Conservation (phyloP, 2,797 vertebrate species). For the Furcifer pardalis region DNA sequence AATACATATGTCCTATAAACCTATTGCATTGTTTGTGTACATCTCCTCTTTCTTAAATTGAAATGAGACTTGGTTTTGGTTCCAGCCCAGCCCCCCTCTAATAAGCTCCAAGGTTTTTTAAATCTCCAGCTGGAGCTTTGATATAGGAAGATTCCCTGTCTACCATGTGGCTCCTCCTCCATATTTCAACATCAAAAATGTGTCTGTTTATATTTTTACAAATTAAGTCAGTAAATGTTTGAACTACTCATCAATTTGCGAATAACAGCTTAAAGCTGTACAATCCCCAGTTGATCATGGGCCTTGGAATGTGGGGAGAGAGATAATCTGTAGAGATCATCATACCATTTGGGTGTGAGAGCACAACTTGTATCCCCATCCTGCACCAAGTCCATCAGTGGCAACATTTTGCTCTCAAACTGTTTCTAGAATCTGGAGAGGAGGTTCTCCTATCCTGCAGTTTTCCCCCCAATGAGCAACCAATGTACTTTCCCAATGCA, state of each 20-base stretch:
- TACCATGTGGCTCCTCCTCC: background rate
- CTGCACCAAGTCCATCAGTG: background rate
- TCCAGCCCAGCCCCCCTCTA: background rate
- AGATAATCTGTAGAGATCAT: background rate
- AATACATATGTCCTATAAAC: background rate
- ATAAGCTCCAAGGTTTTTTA: background rate
- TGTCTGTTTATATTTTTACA: background rate
- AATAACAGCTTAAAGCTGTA: background rate
- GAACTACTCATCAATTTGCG: background rate
- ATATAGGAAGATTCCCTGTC: background rate
- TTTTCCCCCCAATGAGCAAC: background rate
- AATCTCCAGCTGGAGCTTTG: background rate
- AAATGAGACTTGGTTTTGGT: background rate
- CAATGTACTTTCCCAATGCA: background rate
- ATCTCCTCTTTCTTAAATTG: background rate
- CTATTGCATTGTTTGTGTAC: background rate
- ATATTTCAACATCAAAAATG: background rate
- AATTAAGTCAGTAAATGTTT: background rate
- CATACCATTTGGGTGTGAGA: background rate
- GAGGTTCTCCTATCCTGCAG: background rate
- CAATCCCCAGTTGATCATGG: background rate
- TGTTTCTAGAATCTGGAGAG: background rate
- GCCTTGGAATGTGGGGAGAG: background rate
- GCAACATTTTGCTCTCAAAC: background rate
- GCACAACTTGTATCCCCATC: background rate